Evolutionary conservation across 2,888 invertebrate species (phyloP).

Genomic region (Brachycybe producta): DNA sequence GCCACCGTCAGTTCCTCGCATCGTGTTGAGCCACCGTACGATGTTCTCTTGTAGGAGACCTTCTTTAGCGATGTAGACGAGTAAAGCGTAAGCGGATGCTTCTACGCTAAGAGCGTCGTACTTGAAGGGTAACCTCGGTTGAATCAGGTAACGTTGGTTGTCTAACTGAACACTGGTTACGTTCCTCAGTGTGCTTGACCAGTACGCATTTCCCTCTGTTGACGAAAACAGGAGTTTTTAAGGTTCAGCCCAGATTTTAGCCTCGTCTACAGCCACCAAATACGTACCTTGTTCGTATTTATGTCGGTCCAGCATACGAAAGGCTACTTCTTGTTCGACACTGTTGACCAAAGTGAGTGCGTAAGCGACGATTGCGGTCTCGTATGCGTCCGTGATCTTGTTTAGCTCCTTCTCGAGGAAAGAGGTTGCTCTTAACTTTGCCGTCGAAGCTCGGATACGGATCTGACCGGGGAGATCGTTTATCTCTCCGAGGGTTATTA

Average conservation of each 20-base stretch:
- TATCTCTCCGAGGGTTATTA: slow-evolving; percentile 37
- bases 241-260: background rate
- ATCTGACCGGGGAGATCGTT: slow-evolving; percentile 32
- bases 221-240: background rate
- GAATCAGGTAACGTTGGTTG: slow-evolving; percentile 35
- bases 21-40: slow-evolving; percentile 36
- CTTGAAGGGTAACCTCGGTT: slow-evolving; percentile 35
- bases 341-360: slow-evolving; percentile 36
- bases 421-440: slow-evolving; percentile 27
- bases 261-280: background rate
- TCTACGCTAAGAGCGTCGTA: slow-evolving; percentile 41
- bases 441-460: slow-evolving; percentile 27
- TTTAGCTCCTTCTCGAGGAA: slow-evolving; percentile 33
- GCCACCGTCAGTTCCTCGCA: slow-evolving; percentile 34
- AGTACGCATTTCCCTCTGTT: slow-evolving; percentile 23
- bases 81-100: slow-evolving; percentile 42
- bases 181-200: slow-evolving; percentile 22
- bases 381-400: slow-evolving; percentile 35
- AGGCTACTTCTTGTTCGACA: slow-evolving; percentile 33
- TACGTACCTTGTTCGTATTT: slow-evolving; percentile 27
- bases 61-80: slow-evolving; percentile 36
- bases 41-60: slow-evolving; percentile 35
- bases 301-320: slow-evolving; percentile 28
- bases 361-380: slow-evolving; percentile 40
- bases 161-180: slow-evolving; percentile 29